Evolutionary conservation across 2,888 invertebrate species (phyloP), one percentile per base, ranked within the genome.

Genomic region (Luffia ferchaultella): DNA sequence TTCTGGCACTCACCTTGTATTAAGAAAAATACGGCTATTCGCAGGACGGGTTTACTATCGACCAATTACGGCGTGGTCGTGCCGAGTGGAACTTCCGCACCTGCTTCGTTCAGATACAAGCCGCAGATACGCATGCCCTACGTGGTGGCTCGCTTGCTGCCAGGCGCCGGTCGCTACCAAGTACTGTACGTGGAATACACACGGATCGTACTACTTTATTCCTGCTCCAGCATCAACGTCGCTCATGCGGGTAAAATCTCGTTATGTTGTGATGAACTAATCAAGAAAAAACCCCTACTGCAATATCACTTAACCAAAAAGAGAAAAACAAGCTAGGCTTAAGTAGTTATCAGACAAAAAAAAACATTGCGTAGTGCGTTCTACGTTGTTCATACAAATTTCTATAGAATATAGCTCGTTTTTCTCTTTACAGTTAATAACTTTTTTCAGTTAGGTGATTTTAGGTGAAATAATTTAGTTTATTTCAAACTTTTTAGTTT

Each of bases 121-220:
- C 85, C 90, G 5, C 85, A 83, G 53, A 85, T 85, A 30, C 84
- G 86, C 12, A 79, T 91, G 64, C 92, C 92, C 16, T 87, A 87
- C 62, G 71, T 88, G 17, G 74, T 92, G 50, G 88, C 89, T 7
- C 84, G 89, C 41, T 75, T 90, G 60, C 69, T 92, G 60, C 92
- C 92, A 7, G 91, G 91, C 45, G 88, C 90, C 7, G 92, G 92
- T 0, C 86, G 86, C 55, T 92, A 92, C 75, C 87, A 87, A 70
- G 80, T 92, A 45, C 80, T 92, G 18, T 87, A 88, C 62, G 91
- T 92, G 0, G 92, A 92, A 70, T 92, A 92, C 69, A 84, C 86
- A 0, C 86, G 86, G 62, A 91, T 88, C 70, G 91, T 91, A 41
- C 84, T 92, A 54, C 63, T 92, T 46, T 92, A 91, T 89, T 90